Base-by-base conservation (phyloP, 2,888 invertebrate genomes). In the Bruchidius siliquastri region DNA sequence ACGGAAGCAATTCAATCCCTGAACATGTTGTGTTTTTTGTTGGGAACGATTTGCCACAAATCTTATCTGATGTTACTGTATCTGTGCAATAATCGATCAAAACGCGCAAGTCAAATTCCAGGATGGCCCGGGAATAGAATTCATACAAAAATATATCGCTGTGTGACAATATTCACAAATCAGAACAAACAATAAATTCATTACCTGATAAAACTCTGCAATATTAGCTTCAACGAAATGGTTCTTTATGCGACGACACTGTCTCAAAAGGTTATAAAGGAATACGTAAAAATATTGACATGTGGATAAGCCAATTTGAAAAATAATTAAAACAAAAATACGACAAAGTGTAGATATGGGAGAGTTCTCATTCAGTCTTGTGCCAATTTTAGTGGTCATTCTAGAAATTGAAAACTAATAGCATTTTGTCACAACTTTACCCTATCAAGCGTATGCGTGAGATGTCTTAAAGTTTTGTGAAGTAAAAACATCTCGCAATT, bases 291-390 rank as follows among this genome's bases (percentile, higher is more conserved):
- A 67, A 70, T 71, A 77, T 74, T 73, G 73, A 77, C 76, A 72
- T 70, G 70, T 72, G 73, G 70, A 79, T 74, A 82, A 80, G 81
- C 82, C 81, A 81, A 81, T 81, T 78, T 77, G 76, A 78, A 80
- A 76, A 77, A 77, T 72, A 76, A 73, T 72, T 74, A 76, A 71
- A 74, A 73, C 20, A 13, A 76, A 71, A 74, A 73, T 68, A 13
- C 68, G 21, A 75, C 49, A 68, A 74, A 75, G 70, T 72, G 68
- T 67, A 78, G 77, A 69, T 71, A 74, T 72, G 72, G 30, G 30
- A 30, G 8, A 8, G 30, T 30, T 8, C 30, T 30, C 8, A 30
- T 30, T 6, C 30, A 30, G 3, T 18, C 13, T 49, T 49, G 49
- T 49, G 10, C 13, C 49, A 49, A 13, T 49, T 18, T 49, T 13